Percentiles rank a stretch among this genome's conserved stretches.
Evolutionary conservation across 2,888 invertebrate genomes (phyloP).

Genomic region (Calameuta idolon): DNA sequence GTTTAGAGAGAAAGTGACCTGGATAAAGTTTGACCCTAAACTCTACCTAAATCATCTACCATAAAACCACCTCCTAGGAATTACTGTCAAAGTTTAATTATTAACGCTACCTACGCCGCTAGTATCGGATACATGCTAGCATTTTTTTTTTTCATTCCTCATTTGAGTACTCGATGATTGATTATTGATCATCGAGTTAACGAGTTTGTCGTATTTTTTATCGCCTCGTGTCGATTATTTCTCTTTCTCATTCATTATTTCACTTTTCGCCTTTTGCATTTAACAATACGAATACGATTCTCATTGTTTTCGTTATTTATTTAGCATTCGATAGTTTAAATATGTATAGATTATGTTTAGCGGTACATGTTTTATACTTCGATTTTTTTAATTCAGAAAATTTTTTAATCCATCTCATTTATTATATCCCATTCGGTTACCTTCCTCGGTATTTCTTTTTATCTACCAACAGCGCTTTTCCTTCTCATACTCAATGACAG

Average conservation of each 20-base stretch:
- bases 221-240: no score
- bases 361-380: slow-evolving; percentile 57
- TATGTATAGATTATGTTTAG: slow-evolving; percentile 64
- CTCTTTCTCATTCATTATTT: background rate
- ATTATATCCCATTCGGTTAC: slow-evolving; percentile 2
- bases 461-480: background rate
- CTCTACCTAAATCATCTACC: slow-evolving; percentile 51
- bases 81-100: slow-evolving; percentile 54
- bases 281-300: slow-evolving; percentile 59
- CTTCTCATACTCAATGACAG: background rate
- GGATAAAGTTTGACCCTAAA: slow-evolving; percentile 59
- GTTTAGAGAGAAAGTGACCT: slow-evolving; percentile 63
- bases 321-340: slow-evolving; percentile 65
- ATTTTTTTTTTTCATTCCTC: slow-evolving; percentile 26
- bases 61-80: slow-evolving; percentile 54
- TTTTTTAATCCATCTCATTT: slow-evolving; percentile 30
- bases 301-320: slow-evolving; percentile 20
- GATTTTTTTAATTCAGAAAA: slow-evolving; percentile 47
- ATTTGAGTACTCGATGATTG: slow-evolving; percentile 55
- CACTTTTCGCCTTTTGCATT: slow-evolving; percentile 23
- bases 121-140: slow-evolving; percentile 57
- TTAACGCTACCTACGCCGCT: slow-evolving; percentile 45
- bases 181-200: slow-evolving; percentile 50
- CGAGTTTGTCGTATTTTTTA: background rate
- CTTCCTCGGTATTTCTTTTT: background rate